Evolutionary conservation across 2,797 vertebrate species (phyloP).

Genomic region (Epinephelus malabaricus): DNA sequence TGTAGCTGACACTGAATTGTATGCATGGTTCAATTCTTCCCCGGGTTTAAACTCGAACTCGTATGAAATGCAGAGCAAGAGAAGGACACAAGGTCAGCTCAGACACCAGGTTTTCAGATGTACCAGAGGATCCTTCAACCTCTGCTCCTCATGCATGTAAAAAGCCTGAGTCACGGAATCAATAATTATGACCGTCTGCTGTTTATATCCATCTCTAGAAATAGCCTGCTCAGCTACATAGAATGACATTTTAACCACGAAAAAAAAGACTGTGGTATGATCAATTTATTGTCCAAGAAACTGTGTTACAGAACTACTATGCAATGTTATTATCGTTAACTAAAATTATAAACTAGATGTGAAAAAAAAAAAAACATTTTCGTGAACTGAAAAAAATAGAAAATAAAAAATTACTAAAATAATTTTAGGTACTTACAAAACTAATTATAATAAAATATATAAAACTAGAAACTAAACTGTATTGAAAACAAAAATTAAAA

Average conservation of each 20-base stretch:
- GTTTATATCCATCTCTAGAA: slow-evolving; percentile 35
- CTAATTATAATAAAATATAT: too few species aligned
- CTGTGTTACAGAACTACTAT: not conserved
- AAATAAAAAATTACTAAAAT: too few species aligned
- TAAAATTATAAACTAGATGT: not conserved
- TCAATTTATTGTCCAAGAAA: slow-evolving; percentile 22
- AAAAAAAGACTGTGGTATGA: slow-evolving; percentile 21
- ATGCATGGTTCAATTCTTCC: not conserved
- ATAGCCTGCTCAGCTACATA: slow-evolving; percentile 39
- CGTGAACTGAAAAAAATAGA: too few species aligned
- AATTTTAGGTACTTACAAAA: too few species aligned
- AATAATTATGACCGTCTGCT: slow-evolving; percentile 48
- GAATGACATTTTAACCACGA: slow-evolving; percentile 22
- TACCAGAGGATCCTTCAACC: slow-evolving; percentile 30
- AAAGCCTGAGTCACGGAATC: slow-evolving; percentile 60
- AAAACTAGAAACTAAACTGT: too few species aligned
- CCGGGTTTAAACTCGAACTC: slow-evolving; percentile 1
- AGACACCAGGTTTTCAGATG: slow-evolving; percentile 21
- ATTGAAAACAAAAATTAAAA: too few species aligned
- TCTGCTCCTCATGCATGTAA: slow-evolving; percentile 35
- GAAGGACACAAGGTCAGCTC: slow-evolving; percentile 5
- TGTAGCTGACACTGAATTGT: not conserved
- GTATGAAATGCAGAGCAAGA: slow-evolving; percentile 25
- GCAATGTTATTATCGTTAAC: too few species aligned
- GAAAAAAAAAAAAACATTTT: too few species aligned